Evolutionary conservation across 2,113 vertebrate genomes (phyloP), one percentile per base, ranked within the genome.

Genomic region (Apus apus): DNA sequence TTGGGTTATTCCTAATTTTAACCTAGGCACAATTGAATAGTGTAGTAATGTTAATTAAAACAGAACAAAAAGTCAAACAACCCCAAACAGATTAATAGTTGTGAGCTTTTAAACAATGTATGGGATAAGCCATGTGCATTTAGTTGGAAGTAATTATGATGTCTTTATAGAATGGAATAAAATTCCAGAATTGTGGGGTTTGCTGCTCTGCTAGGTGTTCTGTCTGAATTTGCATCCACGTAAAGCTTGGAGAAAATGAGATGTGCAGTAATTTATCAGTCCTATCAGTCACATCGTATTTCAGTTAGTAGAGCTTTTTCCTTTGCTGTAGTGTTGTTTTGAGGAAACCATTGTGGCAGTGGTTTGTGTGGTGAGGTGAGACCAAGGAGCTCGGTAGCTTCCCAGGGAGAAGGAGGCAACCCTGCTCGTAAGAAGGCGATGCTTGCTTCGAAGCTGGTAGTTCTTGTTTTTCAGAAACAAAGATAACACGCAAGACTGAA

Each of bases 401-500:
- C 83, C 70, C 60, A 72, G 56, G 65, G 56, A 80, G 78, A 75
- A 11, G 45, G 3, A 43, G 81, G 61, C 74, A 67, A 61, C 38
- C 12, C 23, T 89, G 87, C 48, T 10, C 4, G 29, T 26, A 27
- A 82, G 45, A 60, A 57, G 75, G 66, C 1, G 14, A 40, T 36
- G 26, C 27, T 73, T 77, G 40, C 38, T 77, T 90, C 2, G 0
- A 64, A 75, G 70, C 53, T 94, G 87, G 34, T 62, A 53, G 62
- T 85, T 94, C 86, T 84, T 29, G 27, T 87, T 93, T 70, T 56
- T 93, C 71, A 50, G 79, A 95, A 94, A 82, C 60, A 13, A 92
- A 95, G 90, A 53, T 87, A 82, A 50, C 29, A 3, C 51, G 56
- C 29, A 29, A 82, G 87, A 71, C 7, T 43, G 67, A 80, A 90